Percentiles rank a stretch among this genome's conserved stretches.
Evolutionary conservation across 2,113 vertebrate species (phyloP).

Genomic region (Sylvietta virens): DNA sequence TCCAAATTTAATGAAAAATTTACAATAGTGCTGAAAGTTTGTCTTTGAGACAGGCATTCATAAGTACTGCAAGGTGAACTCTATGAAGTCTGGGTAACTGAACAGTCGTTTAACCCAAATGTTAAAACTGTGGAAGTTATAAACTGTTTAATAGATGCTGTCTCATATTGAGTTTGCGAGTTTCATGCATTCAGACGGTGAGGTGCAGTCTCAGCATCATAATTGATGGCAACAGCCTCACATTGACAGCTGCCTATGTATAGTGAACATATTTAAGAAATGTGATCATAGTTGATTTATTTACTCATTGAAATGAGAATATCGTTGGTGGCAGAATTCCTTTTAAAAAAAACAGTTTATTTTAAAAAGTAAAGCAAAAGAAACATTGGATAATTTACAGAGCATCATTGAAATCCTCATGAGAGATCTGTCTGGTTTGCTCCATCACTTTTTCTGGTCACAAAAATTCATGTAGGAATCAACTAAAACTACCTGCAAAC

Average conservation of each 20-base stretch:
- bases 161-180: not conserved
- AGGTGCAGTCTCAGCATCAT: not conserved
- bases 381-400: not conserved
- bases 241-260: conserved; percentile 29
- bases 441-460: not conserved
- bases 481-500: not conserved
- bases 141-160: conserved; percentile 41
- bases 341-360: not conserved
- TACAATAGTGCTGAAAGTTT: not conserved
- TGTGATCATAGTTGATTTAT: conserved; percentile 18
- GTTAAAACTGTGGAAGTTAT: not conserved
- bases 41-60: not conserved
- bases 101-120: not conserved
- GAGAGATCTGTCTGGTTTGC: not conserved
- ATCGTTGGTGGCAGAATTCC: not conserved
- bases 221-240: not conserved
- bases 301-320: conserved; percentile 1
- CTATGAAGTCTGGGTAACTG: not conserved
- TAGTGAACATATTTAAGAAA: conserved; percentile 31
- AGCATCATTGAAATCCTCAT: not conserved
- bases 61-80: not conserved
- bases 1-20: not conserved
- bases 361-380: not conserved
- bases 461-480: not conserved
- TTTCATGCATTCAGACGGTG: conserved; percentile 26